Evolutionary conservation across 2,113 vertebrate species (phyloP).

Genomic region (Maccullochella peelii): DNA sequence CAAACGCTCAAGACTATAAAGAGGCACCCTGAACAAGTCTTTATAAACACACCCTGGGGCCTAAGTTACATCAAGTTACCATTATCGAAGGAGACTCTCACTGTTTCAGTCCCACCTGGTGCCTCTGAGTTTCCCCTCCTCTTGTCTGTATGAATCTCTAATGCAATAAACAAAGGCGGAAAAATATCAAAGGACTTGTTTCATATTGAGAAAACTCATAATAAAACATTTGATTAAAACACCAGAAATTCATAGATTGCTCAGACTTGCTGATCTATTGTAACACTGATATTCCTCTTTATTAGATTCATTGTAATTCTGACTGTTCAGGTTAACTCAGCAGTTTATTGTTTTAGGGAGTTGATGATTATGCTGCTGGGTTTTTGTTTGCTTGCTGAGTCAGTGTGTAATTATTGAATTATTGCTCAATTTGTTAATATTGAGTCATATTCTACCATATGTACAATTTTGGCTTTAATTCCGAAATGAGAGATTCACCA

Average conservation of each 20-base stretch:
- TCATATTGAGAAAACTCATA: constrained; percentile 1
- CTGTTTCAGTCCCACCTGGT: background rate
- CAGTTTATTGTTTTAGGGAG: background rate
- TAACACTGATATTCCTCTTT: background rate
- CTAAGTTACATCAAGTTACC: background rate
- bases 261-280: background rate
- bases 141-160: background rate
- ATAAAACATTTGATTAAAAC: constrained; percentile 30
- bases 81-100: background rate
- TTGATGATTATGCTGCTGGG: constrained; percentile 20
- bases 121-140: background rate
- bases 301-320: constrained; percentile 2
- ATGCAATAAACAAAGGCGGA: background rate
- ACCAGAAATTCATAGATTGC: background rate
- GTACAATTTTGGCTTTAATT: background rate
- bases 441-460: constrained; percentile 9
- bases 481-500: background rate
- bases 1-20: background rate
- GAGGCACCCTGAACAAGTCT: background rate
- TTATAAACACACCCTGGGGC: constrained; percentile 5
- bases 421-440: constrained; percentile 8
- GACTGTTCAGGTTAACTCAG: background rate
- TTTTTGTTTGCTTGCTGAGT: constrained; percentile 20
- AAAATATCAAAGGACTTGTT: background rate
- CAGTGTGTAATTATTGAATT: constrained; percentile 2